Percentiles rank a stretch among this genome's conserved stretches.
Conservation (phyloP, 2,797 vertebrate genomes). For the Enteromius afrohamiltoni region DNA sequence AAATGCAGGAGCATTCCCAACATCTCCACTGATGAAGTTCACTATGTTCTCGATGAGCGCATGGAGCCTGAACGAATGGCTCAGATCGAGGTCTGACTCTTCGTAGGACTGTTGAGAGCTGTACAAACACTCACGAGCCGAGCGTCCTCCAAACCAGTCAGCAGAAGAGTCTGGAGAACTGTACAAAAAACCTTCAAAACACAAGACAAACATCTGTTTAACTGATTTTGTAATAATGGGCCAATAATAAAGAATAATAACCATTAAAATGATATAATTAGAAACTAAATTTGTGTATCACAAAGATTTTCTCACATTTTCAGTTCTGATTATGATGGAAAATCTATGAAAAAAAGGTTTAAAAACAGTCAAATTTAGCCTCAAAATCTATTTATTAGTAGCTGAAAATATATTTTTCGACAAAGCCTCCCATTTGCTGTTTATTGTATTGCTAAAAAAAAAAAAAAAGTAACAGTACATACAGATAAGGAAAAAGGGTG, state of each 20-base stretch:
- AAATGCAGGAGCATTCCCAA: slow-evolving; percentile 89
- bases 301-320: neutral
- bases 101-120: slow-evolving; percentile 83
- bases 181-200: slow-evolving; percentile 70
- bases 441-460: too few species aligned
- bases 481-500: too few species aligned
- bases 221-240: neutral
- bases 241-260: neutral
- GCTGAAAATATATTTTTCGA: neutral
- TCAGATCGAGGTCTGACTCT: slow-evolving; percentile 89
- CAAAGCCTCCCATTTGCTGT: neutral
- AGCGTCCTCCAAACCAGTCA: slow-evolving; percentile 89
- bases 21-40: slow-evolving; percentile 93
- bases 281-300: too few species aligned
- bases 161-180: slow-evolving; percentile 80
- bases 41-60: slow-evolving; percentile 93
- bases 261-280: neutral
- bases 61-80: slow-evolving; percentile 87
- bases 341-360: neutral
- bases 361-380: neutral
- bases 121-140: slow-evolving; percentile 84
- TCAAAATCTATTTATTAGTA: neutral
- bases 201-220: neutral
- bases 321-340: neutral
- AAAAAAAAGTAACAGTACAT: neutral